Conservation (phyloP, 2,888 invertebrate genomes). For the Nineta flava region DNA sequence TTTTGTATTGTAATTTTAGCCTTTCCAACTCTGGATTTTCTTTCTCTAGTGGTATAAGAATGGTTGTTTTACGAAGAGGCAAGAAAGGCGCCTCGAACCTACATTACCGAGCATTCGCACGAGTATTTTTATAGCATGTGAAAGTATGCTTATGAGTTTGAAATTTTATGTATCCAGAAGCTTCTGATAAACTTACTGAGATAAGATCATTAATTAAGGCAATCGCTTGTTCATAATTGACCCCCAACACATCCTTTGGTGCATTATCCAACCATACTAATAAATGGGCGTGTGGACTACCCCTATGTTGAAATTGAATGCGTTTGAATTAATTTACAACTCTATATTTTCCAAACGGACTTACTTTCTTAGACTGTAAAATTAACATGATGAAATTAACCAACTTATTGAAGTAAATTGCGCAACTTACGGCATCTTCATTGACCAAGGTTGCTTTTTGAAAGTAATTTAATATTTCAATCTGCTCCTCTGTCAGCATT, state of each 20-base stretch:
- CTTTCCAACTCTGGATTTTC: background rate
- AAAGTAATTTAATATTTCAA: conserved; percentile 9
- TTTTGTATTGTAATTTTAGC: too few species aligned
- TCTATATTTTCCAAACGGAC: conserved; percentile 17
- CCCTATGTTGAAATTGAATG: conserved; percentile 20
- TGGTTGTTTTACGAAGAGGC: too few species aligned
- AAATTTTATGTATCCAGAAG: background rate
- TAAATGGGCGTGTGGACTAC: conserved; percentile 17
- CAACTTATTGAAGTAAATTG: conserved; percentile 20
- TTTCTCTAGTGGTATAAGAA: too few species aligned
- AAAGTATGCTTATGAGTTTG: too few species aligned
- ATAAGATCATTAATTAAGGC: too few species aligned
- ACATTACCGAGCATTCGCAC: too few species aligned
- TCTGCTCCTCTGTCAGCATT: conserved; percentile 3
- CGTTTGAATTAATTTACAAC: conserved; percentile 18
- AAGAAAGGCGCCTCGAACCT: too few species aligned
- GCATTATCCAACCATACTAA: conserved; percentile 14
- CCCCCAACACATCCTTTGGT: conserved; percentile 11
- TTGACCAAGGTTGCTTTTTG: conserved; percentile 16
- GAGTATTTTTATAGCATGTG: too few species aligned
- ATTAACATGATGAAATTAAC: conserved; percentile 16
- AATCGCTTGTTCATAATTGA: background rate
- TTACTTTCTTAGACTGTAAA: conserved; percentile 16
- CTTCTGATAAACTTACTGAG: too few species aligned
- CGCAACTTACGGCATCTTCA: conserved; percentile 18